Base-by-base conservation (phyloP, 2,797 vertebrate species). In the Gila robusta region DNA sequence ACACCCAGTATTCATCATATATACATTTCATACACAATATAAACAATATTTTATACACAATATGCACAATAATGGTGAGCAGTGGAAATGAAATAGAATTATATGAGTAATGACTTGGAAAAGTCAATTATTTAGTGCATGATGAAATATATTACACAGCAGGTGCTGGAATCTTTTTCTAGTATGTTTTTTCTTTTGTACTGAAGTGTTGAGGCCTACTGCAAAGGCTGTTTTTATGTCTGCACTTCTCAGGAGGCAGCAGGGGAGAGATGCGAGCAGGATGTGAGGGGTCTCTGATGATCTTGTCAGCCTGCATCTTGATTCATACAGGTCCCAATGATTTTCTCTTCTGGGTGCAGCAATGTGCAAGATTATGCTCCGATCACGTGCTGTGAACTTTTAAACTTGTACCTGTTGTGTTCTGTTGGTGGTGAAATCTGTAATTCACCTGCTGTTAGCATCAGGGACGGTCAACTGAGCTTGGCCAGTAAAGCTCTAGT, bases 211-310 rank as follows among this genome's bases (percentile, higher is more conserved):
- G 37, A 14, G 37, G 35, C 37, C 37, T 12, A 1, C 52, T 77
- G 35, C 52, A 79, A 44, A n/a, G n/a, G 7, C 59, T 44, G 59
- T 44, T 62, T 59, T 62, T 41, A 56, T 64, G 23, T 44, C n/a
- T 44, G 21, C 21, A 1, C 21, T 26, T 59, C 35, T 39, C 16
- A 32, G 11, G n/a, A 37, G 52, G 74, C 52, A 77, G 52, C 32
- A 78, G 52, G 35, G 12, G 16, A 64, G 5, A 62, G n/a, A 79
- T 76, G 35, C 12, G 12, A 79, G n/a, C 14, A 59, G 12, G 32
- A 12, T 59, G 52, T 59, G 56, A 79, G 14, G 35, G 79, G 19
- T 49, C 41, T 66, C 62, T 80, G 62, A 67, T 67, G 79, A 47
- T 47, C 44, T 69, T 81, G 44, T 35, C 5, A 35, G 44, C 19